phyloP scores from a whole-genome alignment of 2,888 invertebrate species.

The Megalurothrips usitatus region DNA sequence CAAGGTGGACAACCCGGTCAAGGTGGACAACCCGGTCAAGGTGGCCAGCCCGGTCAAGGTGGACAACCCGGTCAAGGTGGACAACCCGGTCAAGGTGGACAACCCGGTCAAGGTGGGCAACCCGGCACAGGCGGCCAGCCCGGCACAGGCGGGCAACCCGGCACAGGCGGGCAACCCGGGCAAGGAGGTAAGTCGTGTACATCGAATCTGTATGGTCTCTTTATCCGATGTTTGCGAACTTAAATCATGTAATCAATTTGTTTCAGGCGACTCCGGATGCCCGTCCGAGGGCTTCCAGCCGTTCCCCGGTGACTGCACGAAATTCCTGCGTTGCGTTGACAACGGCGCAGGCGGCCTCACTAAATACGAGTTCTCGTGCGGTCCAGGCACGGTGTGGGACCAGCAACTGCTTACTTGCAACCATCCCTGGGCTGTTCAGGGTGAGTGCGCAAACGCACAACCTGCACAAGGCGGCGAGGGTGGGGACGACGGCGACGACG shows the following conservation, averaged over 20 bases:
- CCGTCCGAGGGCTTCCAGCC: constrained; percentile 41
- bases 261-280: constrained; percentile 36
- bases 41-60: not conserved
- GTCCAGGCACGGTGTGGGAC: constrained; percentile 57
- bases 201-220: too few species aligned
- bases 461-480: constrained; percentile 16
- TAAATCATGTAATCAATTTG: too few species aligned
- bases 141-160: not conserved
- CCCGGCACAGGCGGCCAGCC: not conserved
- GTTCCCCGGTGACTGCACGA: constrained; percentile 40
- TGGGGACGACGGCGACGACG: constrained; percentile 12
- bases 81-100: not conserved
- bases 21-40: not conserved
- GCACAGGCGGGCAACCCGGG: not conserved
- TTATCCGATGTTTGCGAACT: too few species aligned
- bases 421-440: constrained; percentile 57
- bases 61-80: not conserved
- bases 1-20: not conserved
- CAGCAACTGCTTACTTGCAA: constrained; percentile 63
- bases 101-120: not conserved
- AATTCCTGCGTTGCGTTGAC: constrained; percentile 41
- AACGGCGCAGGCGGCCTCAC: constrained; percentile 47
- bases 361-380: constrained; percentile 53
- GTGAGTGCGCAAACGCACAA: constrained; percentile 30
- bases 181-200: too few species aligned